phyloP scores from a whole-genome alignment of 2,888 invertebrate species.

The Auanema sp. region DNA sequence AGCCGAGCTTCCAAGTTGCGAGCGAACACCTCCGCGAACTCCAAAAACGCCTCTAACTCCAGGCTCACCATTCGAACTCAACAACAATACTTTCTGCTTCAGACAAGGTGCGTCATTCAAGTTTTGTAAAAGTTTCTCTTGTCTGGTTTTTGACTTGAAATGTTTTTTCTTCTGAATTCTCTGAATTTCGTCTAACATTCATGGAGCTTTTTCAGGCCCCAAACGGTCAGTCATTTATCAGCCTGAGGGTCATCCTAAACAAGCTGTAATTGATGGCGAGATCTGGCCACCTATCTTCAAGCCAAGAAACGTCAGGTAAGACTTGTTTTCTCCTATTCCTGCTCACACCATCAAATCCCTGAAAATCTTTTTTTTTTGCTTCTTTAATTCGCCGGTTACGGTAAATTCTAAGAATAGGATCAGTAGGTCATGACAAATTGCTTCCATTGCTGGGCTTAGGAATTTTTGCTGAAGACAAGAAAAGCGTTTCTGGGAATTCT shows the following conservation, averaged over 20 bases:
- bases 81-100: conserved; percentile 40
- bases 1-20: conserved; percentile 25
- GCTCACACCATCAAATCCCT: too few species aligned
- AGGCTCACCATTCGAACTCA: conserved; percentile 38
- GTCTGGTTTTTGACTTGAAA: not conserved
- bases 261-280: conserved; percentile 60
- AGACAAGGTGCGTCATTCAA: conserved; percentile 30
- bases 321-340: not conserved
- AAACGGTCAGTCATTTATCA: conserved; percentile 48
- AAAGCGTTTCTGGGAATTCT: too few species aligned
- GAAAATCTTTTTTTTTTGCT: too few species aligned
- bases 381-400: too few species aligned
- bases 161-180: not conserved
- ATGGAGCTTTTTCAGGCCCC: conserved; percentile 25
- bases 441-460: too few species aligned
- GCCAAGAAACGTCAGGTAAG: conserved; percentile 51
- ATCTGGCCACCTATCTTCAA: conserved; percentile 63
- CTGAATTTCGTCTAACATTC: not conserved
- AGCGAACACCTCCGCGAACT: conserved; percentile 32
- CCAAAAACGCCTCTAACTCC: conserved; percentile 40
- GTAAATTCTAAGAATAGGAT: too few species aligned
- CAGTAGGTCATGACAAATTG: too few species aligned
- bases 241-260: conserved; percentile 55
- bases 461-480: too few species aligned
- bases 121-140: not conserved